phyloP scores from a whole-genome alignment of 2,888 invertebrate genomes.

The Globia sparganii region DNA sequence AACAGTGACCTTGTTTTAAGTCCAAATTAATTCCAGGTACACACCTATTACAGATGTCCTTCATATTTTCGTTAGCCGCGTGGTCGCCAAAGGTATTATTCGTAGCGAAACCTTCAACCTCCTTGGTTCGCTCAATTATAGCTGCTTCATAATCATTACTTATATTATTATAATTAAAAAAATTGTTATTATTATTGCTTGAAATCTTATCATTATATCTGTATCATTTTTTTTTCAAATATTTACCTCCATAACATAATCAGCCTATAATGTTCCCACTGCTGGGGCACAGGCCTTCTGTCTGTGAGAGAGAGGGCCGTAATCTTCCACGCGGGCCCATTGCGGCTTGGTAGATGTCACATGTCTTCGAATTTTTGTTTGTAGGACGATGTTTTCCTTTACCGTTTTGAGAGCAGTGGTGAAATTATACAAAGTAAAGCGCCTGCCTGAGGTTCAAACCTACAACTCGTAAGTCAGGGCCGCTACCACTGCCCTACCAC shows the following conservation, averaged over 20 bases:
- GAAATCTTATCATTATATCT: neutral
- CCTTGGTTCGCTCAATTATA: conserved; percentile 53
- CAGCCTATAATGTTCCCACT: too few relatives aligned
- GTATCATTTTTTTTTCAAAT: neutral
- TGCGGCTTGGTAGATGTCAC: neutral
- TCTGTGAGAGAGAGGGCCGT: too few relatives aligned
- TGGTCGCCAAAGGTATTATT: conserved; percentile 63
- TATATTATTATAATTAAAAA: conserved; percentile 7
- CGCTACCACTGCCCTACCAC: neutral
- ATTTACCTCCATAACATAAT: neutral
- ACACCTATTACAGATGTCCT: conserved; percentile 70
- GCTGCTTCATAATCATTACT: conserved; percentile 45
- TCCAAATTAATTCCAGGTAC: conserved; percentile 69
- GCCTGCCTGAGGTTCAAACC: neutral
- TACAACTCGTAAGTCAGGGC: neutral
- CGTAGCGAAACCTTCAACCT: conserved; percentile 66
- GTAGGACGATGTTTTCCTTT: too few relatives aligned
- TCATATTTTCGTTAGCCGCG: conserved; percentile 68
- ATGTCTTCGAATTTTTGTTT: neutral
- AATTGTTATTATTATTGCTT: neutral
- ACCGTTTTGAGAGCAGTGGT: neutral
- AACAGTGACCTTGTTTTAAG: conserved; percentile 67
- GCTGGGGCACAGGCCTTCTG: too few relatives aligned
- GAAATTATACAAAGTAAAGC: neutral
- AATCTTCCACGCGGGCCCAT: neutral